Base-by-base conservation (phyloP, 2,888 invertebrate species). In the Drosophila aldrichi region DNA sequence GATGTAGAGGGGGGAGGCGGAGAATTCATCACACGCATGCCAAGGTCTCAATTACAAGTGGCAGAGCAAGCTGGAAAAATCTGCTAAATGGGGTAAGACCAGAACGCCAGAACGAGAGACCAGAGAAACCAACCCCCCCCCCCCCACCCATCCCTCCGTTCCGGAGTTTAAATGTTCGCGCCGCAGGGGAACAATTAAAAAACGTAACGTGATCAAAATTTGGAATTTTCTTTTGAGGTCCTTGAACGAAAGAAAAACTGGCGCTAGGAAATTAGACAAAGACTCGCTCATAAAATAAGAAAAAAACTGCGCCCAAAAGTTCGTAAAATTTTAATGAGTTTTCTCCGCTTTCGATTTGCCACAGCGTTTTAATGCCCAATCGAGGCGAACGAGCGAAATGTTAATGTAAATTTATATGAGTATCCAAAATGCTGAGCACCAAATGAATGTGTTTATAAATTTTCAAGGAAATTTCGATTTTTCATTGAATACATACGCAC, bases 141-240 rank as follows among this genome's bases (percentile, higher is more conserved):
- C 3, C 22, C 38, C 7, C 14, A 12, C 2, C 3, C 12, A 14
- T 12, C 12, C 9, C 29, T 9, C 5, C 29, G 6, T n/a, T n/a
- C 52, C 18, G 36, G 36, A 22, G 14, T 36, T 84, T 73, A 89
- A 77, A 89, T 84, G 89, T 74, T 88, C 74, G 71, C 75, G 87
- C 85, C 90, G 86, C 90, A 80, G 82, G 90, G 90, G 85, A 88
- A 88, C 88, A 85, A 82, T 89, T 84, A 89, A 90, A 90, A 87
- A 88, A 86, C 75, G 81, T 86, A 86, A 86, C 89, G 90, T 90
- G 90, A 90, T 90, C 87, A 83, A 87, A 87, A 90, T 90, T 87
- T 80, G 54, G 71, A 85, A 89, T 89, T 85, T 75, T 81, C 81
- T 70, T 75, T 82, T 58, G 48, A 79, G 88, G 84, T 81, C 89